Evolutionary conservation across 2,113 vertebrate genomes (phyloP).

Genomic region (Brachyhypopomus occidentalis): DNA sequence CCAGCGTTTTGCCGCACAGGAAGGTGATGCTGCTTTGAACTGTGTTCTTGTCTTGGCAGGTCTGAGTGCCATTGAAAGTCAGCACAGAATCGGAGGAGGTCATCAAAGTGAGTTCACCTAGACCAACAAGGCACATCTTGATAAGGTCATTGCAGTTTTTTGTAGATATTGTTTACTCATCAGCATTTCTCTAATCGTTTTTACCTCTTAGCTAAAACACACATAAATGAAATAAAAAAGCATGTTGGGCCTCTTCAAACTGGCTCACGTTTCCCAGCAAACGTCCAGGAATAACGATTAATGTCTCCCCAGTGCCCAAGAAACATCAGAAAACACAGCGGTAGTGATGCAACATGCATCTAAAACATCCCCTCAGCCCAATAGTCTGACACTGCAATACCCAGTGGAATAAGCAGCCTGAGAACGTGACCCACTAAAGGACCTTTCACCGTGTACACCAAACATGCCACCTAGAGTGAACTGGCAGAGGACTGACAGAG

Average conservation of each 20-base stretch:
- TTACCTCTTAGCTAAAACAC: not conserved
- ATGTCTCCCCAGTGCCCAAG: not conserved
- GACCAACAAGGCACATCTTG: not conserved
- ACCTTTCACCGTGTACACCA: not conserved
- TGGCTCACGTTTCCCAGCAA: not conserved
- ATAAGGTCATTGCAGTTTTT: not conserved
- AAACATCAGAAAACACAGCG: not conserved
- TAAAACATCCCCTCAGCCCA: conserved; percentile 1
- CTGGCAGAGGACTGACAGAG: not conserved
- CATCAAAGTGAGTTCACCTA: conserved; percentile 76
- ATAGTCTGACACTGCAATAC: not conserved
- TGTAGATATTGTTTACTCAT: not conserved
- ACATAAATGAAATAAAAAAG: not conserved
- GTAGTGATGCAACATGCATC: not conserved
- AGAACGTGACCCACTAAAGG: conserved; percentile 31
- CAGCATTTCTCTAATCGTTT: not conserved
- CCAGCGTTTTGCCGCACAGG: conserved; percentile 92
- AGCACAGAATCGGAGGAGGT: conserved; percentile 74
- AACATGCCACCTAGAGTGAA: not conserved
- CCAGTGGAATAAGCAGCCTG: conserved; percentile 25
- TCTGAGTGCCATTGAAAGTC: conserved; percentile 72
- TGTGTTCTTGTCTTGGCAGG: conserved; percentile 67
- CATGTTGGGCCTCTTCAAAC: not conserved
- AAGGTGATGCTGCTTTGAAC: conserved; percentile 89
- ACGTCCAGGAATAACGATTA: not conserved